Conservation (phyloP, 2,797 vertebrate species). For the Sebastolobus alascanus region DNA sequence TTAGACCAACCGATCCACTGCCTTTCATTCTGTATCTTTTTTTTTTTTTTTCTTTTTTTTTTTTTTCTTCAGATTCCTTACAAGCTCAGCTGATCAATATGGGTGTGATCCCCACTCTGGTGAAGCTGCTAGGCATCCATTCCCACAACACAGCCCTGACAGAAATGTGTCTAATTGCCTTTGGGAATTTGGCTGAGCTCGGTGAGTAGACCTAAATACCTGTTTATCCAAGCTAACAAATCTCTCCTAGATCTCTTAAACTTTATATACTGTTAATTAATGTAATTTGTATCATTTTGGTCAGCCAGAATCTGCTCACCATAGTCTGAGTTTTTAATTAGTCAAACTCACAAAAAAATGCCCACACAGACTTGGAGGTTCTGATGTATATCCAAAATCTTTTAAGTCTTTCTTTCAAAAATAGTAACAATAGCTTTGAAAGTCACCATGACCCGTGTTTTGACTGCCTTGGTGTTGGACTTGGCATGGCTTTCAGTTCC, state of each 20-base stretch:
- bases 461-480: too few relatives aligned
- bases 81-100: conserved; percentile 98
- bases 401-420: neutral
- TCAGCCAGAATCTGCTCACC: neutral
- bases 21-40: conserved; percentile 8
- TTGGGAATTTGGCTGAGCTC: conserved; percentile 98
- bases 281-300: neutral
- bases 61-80: conserved; percentile 88
- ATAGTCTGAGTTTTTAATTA: neutral
- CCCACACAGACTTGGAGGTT: neutral
- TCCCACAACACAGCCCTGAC: conserved; percentile 95
- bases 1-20: neutral
- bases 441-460: neutral
- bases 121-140: conserved; percentile 95
- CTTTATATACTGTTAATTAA: neutral
- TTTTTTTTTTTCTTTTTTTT: conserved; percentile 14
- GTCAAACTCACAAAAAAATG: neutral
- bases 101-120: conserved; percentile 98
- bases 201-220: conserved; percentile 81
- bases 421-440: neutral
- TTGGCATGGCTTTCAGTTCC: too few relatives aligned
- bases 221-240: neutral
- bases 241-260: neutral
- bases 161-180: conserved; percentile 99
- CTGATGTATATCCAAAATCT: too few relatives aligned